Conservation (phyloP, 2,113 vertebrate genomes). For the Platycercus adscitus region DNA sequence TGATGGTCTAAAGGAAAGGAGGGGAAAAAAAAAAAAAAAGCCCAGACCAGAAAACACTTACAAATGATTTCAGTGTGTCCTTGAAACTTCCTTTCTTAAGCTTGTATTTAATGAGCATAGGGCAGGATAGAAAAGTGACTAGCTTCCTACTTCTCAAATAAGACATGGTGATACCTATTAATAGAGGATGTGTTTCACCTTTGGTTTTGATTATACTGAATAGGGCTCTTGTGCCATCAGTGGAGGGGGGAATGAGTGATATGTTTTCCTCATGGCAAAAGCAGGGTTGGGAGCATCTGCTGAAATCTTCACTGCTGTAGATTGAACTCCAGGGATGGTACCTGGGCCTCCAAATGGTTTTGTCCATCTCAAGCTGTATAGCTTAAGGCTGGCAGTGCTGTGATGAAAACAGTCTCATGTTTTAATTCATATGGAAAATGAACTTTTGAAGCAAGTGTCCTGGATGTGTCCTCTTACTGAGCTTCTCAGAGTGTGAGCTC, state of each 20-base stretch:
- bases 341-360: not conserved
- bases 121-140: not conserved
- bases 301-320: not conserved
- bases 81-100: not conserved
- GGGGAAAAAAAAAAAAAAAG: not conserved
- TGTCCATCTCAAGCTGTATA: not conserved
- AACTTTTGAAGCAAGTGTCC: not conserved
- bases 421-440: not conserved
- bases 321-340: not conserved
- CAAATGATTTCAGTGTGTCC: not conserved
- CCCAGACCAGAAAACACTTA: not conserved
- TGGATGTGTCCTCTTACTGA: not conserved
- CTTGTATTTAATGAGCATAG: not conserved
- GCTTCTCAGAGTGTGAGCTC: not conserved
- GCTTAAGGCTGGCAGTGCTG: not conserved
- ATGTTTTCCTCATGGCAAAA: not conserved
- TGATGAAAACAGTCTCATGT: not conserved
- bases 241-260: not conserved
- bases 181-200: not conserved
- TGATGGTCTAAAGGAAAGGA: slow-evolving; percentile 1
- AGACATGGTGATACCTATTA: not conserved
- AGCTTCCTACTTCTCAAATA: not conserved
- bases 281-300: not conserved
- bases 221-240: not conserved
- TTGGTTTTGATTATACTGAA: not conserved